Base-by-base conservation (phyloP, 2,888 invertebrate genomes). In the Podabrus alpinus region DNA sequence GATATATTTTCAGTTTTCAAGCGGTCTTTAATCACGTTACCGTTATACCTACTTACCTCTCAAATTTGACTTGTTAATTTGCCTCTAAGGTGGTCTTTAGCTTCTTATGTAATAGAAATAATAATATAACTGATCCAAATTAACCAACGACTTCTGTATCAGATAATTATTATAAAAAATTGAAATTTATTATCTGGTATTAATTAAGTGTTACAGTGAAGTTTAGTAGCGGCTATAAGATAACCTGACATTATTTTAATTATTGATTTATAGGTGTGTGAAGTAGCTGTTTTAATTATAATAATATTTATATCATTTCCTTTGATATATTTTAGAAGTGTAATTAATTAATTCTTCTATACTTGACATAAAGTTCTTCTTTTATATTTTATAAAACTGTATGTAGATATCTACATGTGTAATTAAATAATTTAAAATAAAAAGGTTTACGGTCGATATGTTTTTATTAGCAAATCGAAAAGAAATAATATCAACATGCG, bases 1-100 rank as follows among this genome's bases (percentile, higher is more conserved):
- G 72, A 68, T 68, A 25, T 68, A 68, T 16, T 72, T 62, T 17
- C 15, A 21, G 15, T 15, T 71, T 66, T 59, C 45, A 16, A 29
- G 59, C 19, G 21, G 16, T 13, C 45, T 71, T 66, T 59, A 66
- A 66, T 71, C 71, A 64, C 62, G 25, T 16, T 19, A 15, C 62
- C 17, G 17, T 62, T 62, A 16, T 24, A 66, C 24, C 24, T 24
- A 19, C 21, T 29, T 67, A 19, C 62, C 10, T 64, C 21, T n/a
- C 19, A 19, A 19, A n/a, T 64, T 64, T 64, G 21, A 15, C 17
- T 64, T 64, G 62, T 64, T 64, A 64, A 64, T 64, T 64, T 64
- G 13, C 62, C 62, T 64, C 21, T 21, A 21, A 64, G 62, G 62
- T 64, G 62, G 62, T 64, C 62, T 21, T 9, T 21, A n/a, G 62